Percentiles rank a stretch among this genome's conserved stretches.
Evolutionary conservation across 1,140 invertebrate genomes (phyloP).

Genomic region (Charaxes varanes): DNA sequence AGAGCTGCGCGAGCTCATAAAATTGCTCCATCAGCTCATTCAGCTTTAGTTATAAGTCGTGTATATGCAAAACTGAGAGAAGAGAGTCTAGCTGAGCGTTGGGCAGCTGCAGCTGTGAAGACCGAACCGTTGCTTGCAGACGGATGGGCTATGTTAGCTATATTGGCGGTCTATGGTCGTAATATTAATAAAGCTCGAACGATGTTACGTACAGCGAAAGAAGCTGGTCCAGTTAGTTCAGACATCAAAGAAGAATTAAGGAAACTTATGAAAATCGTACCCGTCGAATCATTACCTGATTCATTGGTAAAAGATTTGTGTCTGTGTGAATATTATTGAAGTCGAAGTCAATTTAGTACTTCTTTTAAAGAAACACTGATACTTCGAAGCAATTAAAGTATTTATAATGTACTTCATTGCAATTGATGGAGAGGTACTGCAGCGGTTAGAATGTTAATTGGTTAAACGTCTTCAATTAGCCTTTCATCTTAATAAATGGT

Average conservation of each 20-base stretch:
- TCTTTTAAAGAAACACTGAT: neutral
- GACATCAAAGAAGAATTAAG: slow-evolving; percentile 46
- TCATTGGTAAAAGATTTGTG: slow-evolving; percentile 48
- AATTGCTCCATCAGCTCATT: slow-evolving; percentile 42
- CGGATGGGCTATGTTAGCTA: slow-evolving; percentile 53
- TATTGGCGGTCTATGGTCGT: slow-evolving; percentile 43
- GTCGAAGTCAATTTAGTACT: neutral
- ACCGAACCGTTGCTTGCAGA: slow-evolving; percentile 49
- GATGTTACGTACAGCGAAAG: slow-evolving; percentile 52
- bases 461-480: slow-evolving; percentile 17
- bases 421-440: neutral
- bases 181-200: slow-evolving; percentile 41
- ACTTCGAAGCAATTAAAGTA: neutral
- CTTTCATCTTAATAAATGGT: slow-evolving; percentile 15
- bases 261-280: slow-evolving; percentile 33
- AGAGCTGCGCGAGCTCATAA: slow-evolving; percentile 53
- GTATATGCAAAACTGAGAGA: slow-evolving; percentile 41
- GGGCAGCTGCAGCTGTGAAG: slow-evolving; percentile 50
- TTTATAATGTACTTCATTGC: slow-evolving; percentile 3
- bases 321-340: slow-evolving; percentile 50
- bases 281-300: slow-evolving; percentile 38
- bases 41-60: slow-evolving; percentile 43
- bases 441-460: slow-evolving; percentile 15
- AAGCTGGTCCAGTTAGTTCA: slow-evolving; percentile 42
- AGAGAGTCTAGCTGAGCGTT: slow-evolving; percentile 40